These are phyloP conservation scores for Syngnathus acus DNA, from an alignment of 2,797 vertebrate species.

Conservation along the genomic window DNA sequence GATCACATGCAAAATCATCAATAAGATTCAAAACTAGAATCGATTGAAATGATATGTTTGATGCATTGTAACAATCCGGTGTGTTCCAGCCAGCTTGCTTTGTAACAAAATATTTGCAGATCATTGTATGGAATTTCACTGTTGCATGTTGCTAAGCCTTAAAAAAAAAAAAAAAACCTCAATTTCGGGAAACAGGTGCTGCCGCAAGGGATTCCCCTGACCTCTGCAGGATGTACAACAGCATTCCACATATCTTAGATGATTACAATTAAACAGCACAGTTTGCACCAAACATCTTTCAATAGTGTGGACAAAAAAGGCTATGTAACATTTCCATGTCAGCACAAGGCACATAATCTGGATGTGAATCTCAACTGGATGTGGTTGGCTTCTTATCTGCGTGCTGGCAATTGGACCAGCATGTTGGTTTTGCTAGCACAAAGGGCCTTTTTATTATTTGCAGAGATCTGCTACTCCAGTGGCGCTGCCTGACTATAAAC, in stretches of 20 bases:
- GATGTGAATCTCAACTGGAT: slow-evolving; percentile 29
- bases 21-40: no score
- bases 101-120: slow-evolving; percentile 42
- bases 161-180: slow-evolving; percentile 39
- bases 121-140: slow-evolving; percentile 45
- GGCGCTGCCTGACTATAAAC: slow-evolving; percentile 41
- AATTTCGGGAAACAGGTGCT: slow-evolving; percentile 47
- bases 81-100: slow-evolving; percentile 30
- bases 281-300: slow-evolving; percentile 12
- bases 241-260: slow-evolving; percentile 26
- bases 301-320: slow-evolving; percentile 20
- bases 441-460: slow-evolving; percentile 43
- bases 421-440: slow-evolving; percentile 41
- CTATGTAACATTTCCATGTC: slow-evolving; percentile 28
- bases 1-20: no score
- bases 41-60: background rate
- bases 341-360: slow-evolving; percentile 31
- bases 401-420: slow-evolving; percentile 36
- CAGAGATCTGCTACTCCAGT: slow-evolving; percentile 37
- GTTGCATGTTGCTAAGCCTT: slow-evolving; percentile 38
- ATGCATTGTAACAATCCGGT: background rate
- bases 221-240: slow-evolving; percentile 25
- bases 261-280: slow-evolving; percentile 42
- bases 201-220: slow-evolving; percentile 41
- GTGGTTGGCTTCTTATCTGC: slow-evolving; percentile 38